phyloP scores from a whole-genome alignment of 2,113 vertebrate genomes.

The Laticauda colubrina region DNA sequence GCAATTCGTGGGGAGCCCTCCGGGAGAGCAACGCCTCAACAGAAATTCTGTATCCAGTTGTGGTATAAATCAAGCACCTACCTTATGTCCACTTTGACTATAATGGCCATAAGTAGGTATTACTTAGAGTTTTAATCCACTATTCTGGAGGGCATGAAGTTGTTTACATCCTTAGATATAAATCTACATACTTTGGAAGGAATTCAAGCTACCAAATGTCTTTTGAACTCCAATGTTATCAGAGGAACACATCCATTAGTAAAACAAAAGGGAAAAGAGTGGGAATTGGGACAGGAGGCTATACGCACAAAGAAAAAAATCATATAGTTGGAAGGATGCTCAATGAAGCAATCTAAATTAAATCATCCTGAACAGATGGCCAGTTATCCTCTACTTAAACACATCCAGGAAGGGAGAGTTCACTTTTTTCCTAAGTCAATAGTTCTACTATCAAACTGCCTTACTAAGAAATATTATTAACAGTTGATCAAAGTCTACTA shows the following conservation, averaged over 20 bases:
- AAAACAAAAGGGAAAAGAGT: background rate
- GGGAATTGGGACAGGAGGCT: background rate
- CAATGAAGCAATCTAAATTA: background rate
- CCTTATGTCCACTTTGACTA: too few relatives aligned
- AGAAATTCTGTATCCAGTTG: background rate
- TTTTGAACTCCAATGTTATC: background rate
- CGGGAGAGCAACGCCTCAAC: too few relatives aligned
- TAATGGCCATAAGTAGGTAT: background rate
- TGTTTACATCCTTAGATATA: background rate
- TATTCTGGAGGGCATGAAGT: background rate
- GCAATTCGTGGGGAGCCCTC: too few relatives aligned
- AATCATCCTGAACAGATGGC: background rate
- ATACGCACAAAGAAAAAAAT: background rate
- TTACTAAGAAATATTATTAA: background rate
- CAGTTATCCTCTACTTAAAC: background rate
- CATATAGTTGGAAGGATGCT: background rate
- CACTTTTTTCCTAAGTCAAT: background rate
- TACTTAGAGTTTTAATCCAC: background rate
- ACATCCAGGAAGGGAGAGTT: background rate
- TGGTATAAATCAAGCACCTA: background rate
- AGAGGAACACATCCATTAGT: background rate
- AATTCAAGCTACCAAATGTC: background rate
- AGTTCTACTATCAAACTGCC: background rate
- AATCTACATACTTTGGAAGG: background rate
- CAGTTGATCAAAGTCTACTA: background rate